Conservation (phyloP, 1,140 invertebrate genomes). For the Brachionus paranguensis region DNA sequence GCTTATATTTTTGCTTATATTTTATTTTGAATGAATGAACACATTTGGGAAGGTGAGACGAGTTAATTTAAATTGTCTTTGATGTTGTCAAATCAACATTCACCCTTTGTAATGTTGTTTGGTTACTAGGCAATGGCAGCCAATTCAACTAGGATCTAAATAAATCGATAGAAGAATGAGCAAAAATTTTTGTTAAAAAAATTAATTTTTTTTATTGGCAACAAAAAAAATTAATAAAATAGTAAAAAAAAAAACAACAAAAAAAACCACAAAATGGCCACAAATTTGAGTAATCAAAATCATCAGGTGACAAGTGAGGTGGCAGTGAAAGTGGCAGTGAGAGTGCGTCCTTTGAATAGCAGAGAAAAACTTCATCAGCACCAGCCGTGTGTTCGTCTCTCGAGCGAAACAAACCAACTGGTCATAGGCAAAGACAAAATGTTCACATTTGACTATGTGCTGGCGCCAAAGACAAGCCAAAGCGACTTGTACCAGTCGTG, state of each 20-base stretch:
- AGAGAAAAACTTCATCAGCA: conserved; percentile 57
- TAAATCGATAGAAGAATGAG: background rate
- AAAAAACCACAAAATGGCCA: background rate
- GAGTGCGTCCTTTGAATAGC: conserved; percentile 68
- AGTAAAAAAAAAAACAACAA: background rate
- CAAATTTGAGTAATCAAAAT: background rate
- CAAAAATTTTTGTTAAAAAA: no score
- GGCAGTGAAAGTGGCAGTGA: conserved; percentile 62
- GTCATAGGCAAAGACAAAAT: conserved; percentile 78
- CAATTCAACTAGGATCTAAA: background rate
- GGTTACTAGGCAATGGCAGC: background rate
- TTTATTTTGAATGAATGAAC: no score
- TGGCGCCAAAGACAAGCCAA: conserved; percentile 66
- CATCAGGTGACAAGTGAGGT: background rate
- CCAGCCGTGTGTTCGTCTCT: conserved; percentile 49
- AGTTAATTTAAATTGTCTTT: background rate
- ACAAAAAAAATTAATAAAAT: background rate
- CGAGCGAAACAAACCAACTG: conserved; percentile 65
- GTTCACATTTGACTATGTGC: conserved; percentile 84
- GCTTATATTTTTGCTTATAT: no score
- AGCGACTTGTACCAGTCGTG: conserved; percentile 69
- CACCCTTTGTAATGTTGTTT: background rate
- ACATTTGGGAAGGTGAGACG: background rate
- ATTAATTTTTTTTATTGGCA: background rate
- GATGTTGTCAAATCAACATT: background rate